Evolutionary conservation across 2,113 vertebrate genomes (phyloP).

Genomic region (Apus apus): DNA sequence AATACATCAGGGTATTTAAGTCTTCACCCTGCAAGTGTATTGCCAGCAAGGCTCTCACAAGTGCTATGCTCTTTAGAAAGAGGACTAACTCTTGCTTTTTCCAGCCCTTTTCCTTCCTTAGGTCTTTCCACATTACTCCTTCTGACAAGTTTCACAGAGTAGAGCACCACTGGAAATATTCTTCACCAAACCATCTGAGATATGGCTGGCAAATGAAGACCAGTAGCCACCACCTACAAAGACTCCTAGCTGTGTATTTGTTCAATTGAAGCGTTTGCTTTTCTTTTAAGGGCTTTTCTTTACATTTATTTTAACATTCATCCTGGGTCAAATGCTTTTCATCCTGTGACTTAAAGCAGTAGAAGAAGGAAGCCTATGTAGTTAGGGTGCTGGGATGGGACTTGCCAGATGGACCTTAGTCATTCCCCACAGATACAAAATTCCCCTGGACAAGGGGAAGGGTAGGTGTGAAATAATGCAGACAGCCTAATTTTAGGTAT

Average conservation of each 20-base stretch:
- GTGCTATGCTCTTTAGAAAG: background rate
- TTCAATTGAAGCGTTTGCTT: background rate
- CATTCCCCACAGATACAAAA: background rate
- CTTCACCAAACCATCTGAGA: background rate
- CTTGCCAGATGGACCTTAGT: background rate
- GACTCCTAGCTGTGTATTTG: background rate
- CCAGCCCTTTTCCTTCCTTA: background rate
- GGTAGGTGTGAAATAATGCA: background rate
- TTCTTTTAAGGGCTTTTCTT: background rate
- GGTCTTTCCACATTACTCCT: background rate
- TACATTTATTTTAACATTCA: background rate
- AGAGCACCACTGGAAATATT: background rate
- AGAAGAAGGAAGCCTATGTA: background rate
- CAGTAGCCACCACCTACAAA: background rate
- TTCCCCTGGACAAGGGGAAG: background rate
- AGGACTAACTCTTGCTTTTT: background rate
- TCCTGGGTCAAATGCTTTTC: background rate
- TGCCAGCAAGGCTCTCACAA: background rate
- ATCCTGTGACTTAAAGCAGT: background rate
- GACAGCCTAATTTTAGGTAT: background rate
- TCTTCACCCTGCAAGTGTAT: background rate
- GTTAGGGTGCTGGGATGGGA: background rate
- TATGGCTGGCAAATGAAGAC: background rate
- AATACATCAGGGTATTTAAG: background rate
- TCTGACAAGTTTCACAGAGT: background rate